Conservation (phyloP, 2,797 vertebrate species). For the Pristis pectinata region DNA sequence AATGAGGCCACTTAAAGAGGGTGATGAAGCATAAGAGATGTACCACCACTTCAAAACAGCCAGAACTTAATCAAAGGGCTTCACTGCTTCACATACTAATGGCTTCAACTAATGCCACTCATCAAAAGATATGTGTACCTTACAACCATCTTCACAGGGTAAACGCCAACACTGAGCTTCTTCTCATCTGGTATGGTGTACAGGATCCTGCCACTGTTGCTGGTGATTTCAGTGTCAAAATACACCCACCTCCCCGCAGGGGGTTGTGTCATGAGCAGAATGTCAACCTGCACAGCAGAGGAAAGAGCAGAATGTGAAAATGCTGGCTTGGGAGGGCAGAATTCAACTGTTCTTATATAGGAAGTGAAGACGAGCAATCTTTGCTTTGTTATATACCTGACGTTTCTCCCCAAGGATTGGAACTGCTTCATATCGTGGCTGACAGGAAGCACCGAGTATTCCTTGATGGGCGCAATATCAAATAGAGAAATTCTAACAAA, state of each 20-base stretch:
- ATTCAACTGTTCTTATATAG: not conserved
- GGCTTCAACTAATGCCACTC: not conserved
- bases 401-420: not conserved
- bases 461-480: not conserved
- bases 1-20: not conserved
- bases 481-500: not conserved
- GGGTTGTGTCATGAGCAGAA: conserved; percentile 86
- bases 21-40: not conserved
- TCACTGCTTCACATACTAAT: not conserved
- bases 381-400: not conserved
- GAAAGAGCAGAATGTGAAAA: conserved; percentile 7
- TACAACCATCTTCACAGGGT: conserved; percentile 96
- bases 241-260: conserved; percentile 89
- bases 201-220: conserved; percentile 81
- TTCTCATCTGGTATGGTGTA: conserved; percentile 84
- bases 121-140: conserved; percentile 63
- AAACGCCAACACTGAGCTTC: conserved; percentile 80
- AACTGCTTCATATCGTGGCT: not conserved
- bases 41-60: not conserved
- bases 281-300: conserved; percentile 70
- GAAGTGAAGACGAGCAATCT: not conserved
- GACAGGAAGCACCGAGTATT: not conserved
- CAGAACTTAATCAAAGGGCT: not conserved
- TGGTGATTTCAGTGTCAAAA: conserved; percentile 91
- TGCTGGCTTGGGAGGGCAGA: not conserved